Evolutionary conservation across 2,888 invertebrate genomes (phyloP).

Genomic region (Andrena chrysosceles): DNA sequence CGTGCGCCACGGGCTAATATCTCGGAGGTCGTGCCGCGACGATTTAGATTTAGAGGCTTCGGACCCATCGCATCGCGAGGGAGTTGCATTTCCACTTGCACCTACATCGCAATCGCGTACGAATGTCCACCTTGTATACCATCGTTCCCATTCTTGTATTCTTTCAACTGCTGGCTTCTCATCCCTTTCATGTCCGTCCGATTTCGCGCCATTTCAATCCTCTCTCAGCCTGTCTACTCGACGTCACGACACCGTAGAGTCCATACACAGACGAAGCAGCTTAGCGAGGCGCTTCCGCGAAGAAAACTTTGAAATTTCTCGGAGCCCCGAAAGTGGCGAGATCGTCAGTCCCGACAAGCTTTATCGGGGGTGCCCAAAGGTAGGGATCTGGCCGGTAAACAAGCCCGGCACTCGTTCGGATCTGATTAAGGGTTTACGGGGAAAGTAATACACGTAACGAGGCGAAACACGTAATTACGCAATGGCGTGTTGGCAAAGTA

Average conservation of each 20-base stretch:
- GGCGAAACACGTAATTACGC: conserved; percentile 82
- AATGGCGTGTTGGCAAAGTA: conserved; percentile 81
- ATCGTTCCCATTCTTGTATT: background rate
- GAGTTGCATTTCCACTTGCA: conserved; percentile 41
- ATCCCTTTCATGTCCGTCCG: background rate
- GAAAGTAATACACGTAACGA: conserved; percentile 83
- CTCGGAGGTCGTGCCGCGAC: conserved; percentile 69
- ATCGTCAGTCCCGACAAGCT: conserved; percentile 54
- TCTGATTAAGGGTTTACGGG: conserved; percentile 78
- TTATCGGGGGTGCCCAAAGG: conserved; percentile 63
- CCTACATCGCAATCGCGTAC: background rate
- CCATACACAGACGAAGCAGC: background rate
- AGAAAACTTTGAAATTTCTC: conserved; percentile 56
- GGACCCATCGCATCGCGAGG: conserved; percentile 46
- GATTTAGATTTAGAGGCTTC: conserved; percentile 67
- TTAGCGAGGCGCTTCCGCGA: conserved; percentile 31
- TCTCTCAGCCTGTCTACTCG: conserved; percentile 17
- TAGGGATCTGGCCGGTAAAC: conserved; percentile 72
- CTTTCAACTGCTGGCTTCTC: conserved; percentile 27
- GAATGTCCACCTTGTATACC: too few relatives aligned
- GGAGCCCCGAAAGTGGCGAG: conserved; percentile 41
- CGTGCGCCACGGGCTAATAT: conserved; percentile 62
- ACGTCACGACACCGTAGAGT: conserved; percentile 18
- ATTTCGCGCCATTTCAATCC: conserved; percentile 6
- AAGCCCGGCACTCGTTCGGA: conserved; percentile 70